Base-by-base conservation (phyloP, 1,140 invertebrate genomes). In the Telenomus remus region DNA sequence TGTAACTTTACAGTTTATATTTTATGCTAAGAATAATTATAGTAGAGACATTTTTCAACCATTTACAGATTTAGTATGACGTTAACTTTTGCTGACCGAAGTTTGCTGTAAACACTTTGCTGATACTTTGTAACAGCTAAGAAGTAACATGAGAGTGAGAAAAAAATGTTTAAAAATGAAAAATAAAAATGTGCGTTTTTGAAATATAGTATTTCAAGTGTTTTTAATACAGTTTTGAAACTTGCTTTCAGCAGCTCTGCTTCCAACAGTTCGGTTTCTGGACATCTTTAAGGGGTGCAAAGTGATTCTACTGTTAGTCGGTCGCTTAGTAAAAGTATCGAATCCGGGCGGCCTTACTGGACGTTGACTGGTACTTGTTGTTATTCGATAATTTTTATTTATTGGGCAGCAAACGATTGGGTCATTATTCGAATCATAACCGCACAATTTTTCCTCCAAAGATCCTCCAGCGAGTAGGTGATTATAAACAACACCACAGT, bases 351-450 rank as follows among this genome's bases (percentile, higher is more conserved):
- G 19, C 19, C 19, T 39, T n/a, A 9, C 9, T 39, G n/a, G n/a
- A 39, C 9, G 37, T 3, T 9, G 37, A 39, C 1, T 39, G 9
- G 37, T 39, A 39, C 37, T 39, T 9, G 37, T 39, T 39, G 37
- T 11, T 9, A 9, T 39, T 11, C 1, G n/a, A 39, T 39, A 5
- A 9, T 39, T n/a, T 39, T n/a, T 9, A 4, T 10, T 15, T 2
- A 8, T 46, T 4, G 85, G 85, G 55, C 86, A 87, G 39, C 86
- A 87, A 0, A 87, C 76, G 0, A 87, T 16, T 0, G 82, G 81
- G 0, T 79, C 64, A 0, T 42, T 63, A 35, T 34, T 11, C 8
- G 0, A 0, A n/a, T 11, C 9, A 56, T 54, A 84, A 16, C 76
- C 70, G 9, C 86, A 87, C 0, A 74, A 9, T 0, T 0, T 19